phyloP scores from a whole-genome alignment of 2,113 vertebrate genomes.

The Rhynchopsitta pachyrhyncha region DNA sequence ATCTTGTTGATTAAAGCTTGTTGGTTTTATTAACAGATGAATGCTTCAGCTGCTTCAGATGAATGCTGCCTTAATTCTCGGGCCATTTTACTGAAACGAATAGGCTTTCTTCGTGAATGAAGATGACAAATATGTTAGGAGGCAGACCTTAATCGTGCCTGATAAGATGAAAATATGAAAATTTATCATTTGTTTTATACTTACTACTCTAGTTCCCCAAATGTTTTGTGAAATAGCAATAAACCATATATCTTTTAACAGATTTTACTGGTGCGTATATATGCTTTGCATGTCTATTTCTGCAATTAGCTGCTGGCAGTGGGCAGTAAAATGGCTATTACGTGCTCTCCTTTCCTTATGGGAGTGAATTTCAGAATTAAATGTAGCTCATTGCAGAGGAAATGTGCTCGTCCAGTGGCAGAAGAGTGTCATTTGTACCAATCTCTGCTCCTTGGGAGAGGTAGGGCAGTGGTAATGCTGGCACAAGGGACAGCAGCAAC shows the following conservation, averaged over 20 bases:
- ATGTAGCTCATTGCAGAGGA: background rate
- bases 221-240: conserved; percentile 26
- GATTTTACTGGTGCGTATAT: background rate
- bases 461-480: background rate
- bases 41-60: background rate
- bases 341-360: background rate
- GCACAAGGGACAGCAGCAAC: accelerated
- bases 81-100: background rate
- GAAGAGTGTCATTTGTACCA: background rate
- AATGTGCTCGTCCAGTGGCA: background rate
- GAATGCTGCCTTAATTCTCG: background rate
- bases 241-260: background rate
- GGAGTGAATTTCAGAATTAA: conserved; percentile 17
- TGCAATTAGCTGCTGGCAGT: conserved; percentile 3
- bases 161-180: conserved; percentile 1
- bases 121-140: background rate
- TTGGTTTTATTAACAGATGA: conserved; percentile 30
- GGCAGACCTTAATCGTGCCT: background rate
- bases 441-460: background rate
- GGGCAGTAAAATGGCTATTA: conserved; percentile 19
- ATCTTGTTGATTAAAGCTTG: conserved; percentile 4
- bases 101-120: conserved; percentile 1
- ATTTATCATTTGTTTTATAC: background rate
- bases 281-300: conserved; percentile 6
- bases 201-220: conserved; percentile 27